Conservation (phyloP, 2,113 vertebrate genomes). For the Hippocampus zosterae region DNA sequence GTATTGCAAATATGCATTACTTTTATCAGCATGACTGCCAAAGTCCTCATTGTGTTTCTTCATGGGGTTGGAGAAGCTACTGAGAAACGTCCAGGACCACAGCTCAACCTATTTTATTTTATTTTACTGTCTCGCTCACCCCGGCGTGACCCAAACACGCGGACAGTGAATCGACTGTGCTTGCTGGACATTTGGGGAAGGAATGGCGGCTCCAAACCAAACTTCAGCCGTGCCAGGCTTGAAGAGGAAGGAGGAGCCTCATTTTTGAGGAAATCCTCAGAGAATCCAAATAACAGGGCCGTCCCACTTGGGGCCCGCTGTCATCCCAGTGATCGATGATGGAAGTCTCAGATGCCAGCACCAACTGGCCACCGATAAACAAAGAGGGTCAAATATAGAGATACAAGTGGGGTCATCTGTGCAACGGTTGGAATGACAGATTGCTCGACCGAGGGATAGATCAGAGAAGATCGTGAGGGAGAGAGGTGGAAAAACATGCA, state of each 20-base stretch:
- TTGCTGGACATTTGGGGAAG: conserved; percentile 62
- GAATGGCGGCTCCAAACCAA: conserved; percentile 67
- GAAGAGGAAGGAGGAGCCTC: conserved; percentile 58
- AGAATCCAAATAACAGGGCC: conserved; percentile 70
- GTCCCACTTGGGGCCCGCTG: conserved; percentile 66
- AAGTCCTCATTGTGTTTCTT: conserved; percentile 31
- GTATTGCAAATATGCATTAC: conserved; percentile 27
- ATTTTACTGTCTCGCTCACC: conserved; percentile 64
- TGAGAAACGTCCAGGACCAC: conserved; percentile 43
- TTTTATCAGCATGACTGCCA: conserved; percentile 32
- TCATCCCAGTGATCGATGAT: conserved; percentile 70
- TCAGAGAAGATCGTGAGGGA: conserved; percentile 31
- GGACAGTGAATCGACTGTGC: conserved; percentile 52
- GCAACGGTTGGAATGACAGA: conserved; percentile 48
- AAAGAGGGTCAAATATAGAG: conserved; percentile 71
- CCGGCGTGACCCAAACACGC: conserved; percentile 61
- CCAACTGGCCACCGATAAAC: conserved; percentile 64
- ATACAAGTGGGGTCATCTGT: conserved; percentile 60
- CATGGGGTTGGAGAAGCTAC: conserved; percentile 29
- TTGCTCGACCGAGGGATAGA: conserved; percentile 37
- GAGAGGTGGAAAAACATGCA: conserved; percentile 51
- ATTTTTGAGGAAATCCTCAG: conserved; percentile 66
- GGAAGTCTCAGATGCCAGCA: conserved; percentile 53
- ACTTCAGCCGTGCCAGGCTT: conserved; percentile 66
- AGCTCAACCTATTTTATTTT: conserved; percentile 45